Evolutionary conservation across 2,888 invertebrate species (phyloP), one percentile per base, ranked within the genome.

Genomic region (Agapostemon virescens): DNA sequence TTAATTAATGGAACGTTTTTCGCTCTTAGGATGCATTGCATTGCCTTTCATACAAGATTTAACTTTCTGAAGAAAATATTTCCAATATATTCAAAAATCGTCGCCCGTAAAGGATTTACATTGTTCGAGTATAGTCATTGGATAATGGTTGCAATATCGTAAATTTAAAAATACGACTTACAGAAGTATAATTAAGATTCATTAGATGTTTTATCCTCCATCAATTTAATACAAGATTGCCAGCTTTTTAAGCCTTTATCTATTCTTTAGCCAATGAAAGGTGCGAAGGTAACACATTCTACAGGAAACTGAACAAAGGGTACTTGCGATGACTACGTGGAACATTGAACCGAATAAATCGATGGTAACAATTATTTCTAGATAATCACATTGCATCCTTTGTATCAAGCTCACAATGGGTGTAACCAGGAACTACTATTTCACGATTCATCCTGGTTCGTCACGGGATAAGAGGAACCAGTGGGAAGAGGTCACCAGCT

Each of bases 391-490:
- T 83, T 55, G 74, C 76, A 64, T 64, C 45, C 71, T 72, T 73
- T 69, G 45, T 70, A 70, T 52, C 63, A 77, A 69, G 40, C 69
- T 85, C 79, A 80, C 67, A 74, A 45, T 81, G 61, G 82, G 79
- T 77, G 80, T 78, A 75, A 81, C 76, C 82, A 79, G 72, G 81
- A 84, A 85, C 79, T 80, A 74, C 52, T 61, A 49, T 68, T 83
- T 55, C 78, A 52, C 71, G 77, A 82, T 84, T 81, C 78, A 42
- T 77, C 38, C 63, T 61, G 77, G 70, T 84, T 83, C 78, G 82
- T 83, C 82, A 84, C 72, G 75, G 78, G 66, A 75, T 45, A 67
- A 52, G 64, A 20, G 36, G 63, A 70, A 74, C 52, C 67, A 83
- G 67, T 67, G 68, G 74, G 73, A 81, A 71, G 78, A 78, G 82